These are phyloP conservation scores for Melinaea menophilus DNA, from an alignment of 2,888 invertebrate genomes.

Conservation along the genomic window DNA sequence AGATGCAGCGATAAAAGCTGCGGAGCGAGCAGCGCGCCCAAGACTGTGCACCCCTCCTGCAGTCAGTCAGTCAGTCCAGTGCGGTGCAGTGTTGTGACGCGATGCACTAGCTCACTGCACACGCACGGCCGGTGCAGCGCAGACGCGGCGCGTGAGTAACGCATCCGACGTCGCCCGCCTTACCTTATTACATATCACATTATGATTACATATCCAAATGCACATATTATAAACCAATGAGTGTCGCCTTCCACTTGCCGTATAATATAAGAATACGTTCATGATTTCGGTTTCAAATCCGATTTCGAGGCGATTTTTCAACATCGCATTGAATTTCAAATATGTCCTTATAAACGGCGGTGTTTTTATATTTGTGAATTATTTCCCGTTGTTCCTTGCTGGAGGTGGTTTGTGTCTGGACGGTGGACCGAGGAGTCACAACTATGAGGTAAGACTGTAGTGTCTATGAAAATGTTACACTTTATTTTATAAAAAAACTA, in stretches of 20 bases:
- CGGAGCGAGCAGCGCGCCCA: conserved; percentile 37
- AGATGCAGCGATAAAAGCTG: conserved; percentile 18
- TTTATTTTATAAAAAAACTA: not conserved
- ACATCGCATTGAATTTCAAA: conserved; percentile 73
- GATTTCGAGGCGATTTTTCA: conserved; percentile 60
- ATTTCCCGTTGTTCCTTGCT: conserved; percentile 54
- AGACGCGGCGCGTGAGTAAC: conserved; percentile 66
- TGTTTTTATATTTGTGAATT: conserved; percentile 59
- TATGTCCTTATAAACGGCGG: conserved; percentile 68
- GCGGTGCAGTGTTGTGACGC: conserved; percentile 63
- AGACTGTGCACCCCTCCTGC: conserved; percentile 56
- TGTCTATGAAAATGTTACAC: not conserved
- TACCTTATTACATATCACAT: conserved; percentile 20
- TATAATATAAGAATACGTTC: conserved; percentile 43
- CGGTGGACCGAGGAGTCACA: conserved; percentile 24
- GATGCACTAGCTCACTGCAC: conserved; percentile 54
- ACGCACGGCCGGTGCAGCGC: conserved; percentile 64
- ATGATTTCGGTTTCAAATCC: conserved; percentile 58
- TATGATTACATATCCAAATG: conserved; percentile 18
- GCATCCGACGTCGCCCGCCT: conserved; percentile 44
- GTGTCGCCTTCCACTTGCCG: conserved; percentile 51
- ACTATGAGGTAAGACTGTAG: conserved; percentile 56
- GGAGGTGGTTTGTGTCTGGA: conserved; percentile 51
- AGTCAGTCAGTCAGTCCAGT: conserved; percentile 41
- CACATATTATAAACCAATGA: conserved; percentile 13